Evolutionary conservation across 2,797 vertebrate species (phyloP), one percentile per base, ranked within the genome.

Genomic region (Microctenopoma lineatum): DNA sequence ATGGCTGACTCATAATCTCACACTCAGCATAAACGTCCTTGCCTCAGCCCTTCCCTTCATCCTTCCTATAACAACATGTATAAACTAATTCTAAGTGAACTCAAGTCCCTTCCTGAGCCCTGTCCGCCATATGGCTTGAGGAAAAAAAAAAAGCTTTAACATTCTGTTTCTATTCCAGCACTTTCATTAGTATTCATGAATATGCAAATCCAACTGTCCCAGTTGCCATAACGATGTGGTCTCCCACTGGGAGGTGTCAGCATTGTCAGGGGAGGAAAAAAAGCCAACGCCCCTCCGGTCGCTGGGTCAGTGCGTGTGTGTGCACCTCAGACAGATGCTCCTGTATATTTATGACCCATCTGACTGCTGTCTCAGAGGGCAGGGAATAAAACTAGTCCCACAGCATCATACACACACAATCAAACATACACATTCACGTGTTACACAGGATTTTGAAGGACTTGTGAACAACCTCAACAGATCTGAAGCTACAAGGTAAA

Each of bases 191-290:
- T 83, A 84, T 84, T 87, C 84, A 92, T 91, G 81, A 87, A 88
- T 92, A 92, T 93, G 92, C 75, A 92, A 92, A 93, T 87, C 74
- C 77, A 79, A 84, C 90, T 92, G 90, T 87, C 86, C 87, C 72
- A 71, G 76, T 88, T 79, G 85, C 81, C 82, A 81, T 84, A 83
- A 82, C 62, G 39, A 84, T 87, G 78, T 53, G 3, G 44, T 50
- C 71, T 73, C 90, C 87, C 72, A 81, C 81, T 84, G 89, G 83
- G 89, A 86, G 70, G 81, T 91, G 89, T 92, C 91, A 92, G 75
- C 21, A 21, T 70, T 88, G 87, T 90, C 90, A 89, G 46, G 88
- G 84, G 87, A 78, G 74, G n/a, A 45, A 61, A 83, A 88, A 84
- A 86, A 64, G 73, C 78, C 83, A 66, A 87, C 83, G 70, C 88